These are phyloP conservation scores for Limnephilus lunatus DNA, from an alignment of 2,888 invertebrate species.

Conservation along the genomic window DNA sequence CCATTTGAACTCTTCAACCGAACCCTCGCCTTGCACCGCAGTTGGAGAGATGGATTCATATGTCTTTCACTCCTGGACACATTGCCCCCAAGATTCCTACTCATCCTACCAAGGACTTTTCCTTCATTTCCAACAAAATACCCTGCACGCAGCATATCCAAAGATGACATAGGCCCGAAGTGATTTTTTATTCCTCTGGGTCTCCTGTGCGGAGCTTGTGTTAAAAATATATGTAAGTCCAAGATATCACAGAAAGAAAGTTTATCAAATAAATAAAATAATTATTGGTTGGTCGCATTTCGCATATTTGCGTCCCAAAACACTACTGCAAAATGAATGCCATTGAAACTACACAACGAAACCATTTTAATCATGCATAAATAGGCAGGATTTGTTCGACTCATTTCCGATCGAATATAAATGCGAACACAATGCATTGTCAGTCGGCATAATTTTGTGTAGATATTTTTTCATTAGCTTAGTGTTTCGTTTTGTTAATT, in stretches of 20 bases:
- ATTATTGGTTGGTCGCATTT: not conserved
- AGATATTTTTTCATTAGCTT: not conserved
- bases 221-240: no score
- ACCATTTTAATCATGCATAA: not conserved
- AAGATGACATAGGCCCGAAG: no score
- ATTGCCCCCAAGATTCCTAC: no score
- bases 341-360: not conserved
- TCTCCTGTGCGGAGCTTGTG: no score
- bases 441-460: not conserved
- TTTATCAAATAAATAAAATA: not conserved
- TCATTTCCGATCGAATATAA: not conserved
- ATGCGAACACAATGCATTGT: not conserved
- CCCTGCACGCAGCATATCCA: no score
- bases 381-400: not conserved
- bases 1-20: no score
- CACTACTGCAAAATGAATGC: not conserved
- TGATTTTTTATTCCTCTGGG: no score
- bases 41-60: no score
- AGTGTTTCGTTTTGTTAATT: not conserved
- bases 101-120: no score
- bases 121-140: no score
- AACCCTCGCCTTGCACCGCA: no score
- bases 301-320: not conserved
- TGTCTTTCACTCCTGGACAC: no score
- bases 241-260: not conserved